phyloP scores from a whole-genome alignment of 2,888 invertebrate species.

The Quadroppia sp. region DNA sequence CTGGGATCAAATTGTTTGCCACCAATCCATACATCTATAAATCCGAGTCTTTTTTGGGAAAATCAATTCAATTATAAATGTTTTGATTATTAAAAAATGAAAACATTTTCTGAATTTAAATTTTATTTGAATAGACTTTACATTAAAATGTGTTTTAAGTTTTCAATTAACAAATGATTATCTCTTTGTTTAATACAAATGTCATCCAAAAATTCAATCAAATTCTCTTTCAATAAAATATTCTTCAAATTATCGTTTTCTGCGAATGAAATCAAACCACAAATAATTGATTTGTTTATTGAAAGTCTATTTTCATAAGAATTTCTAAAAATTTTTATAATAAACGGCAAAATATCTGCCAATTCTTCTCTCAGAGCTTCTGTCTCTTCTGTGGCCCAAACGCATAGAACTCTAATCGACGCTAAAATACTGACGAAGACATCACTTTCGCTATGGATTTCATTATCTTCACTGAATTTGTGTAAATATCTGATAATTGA shows the following conservation, averaged over 20 bases:
- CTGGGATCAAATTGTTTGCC: no score
- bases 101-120: no score
- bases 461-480: not conserved
- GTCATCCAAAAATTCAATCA: not conserved
- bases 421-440: slow-evolving; percentile 28
- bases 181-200: not conserved
- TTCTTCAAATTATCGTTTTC: slow-evolving; percentile 14
- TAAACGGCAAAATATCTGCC: slow-evolving; percentile 34
- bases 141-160: not conserved
- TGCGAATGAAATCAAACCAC: slow-evolving; percentile 10
- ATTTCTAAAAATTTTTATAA: slow-evolving; percentile 23
- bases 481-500: slow-evolving; percentile 25
- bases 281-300: slow-evolving; percentile 12
- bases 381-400: slow-evolving; percentile 39
- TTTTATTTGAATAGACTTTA: no score
- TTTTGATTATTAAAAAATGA: no score
- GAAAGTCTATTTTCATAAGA: not conserved
- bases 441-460: not conserved
- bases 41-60: no score
- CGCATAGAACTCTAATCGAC: slow-evolving; percentile 37
- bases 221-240: slow-evolving; percentile 4
- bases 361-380: slow-evolving; percentile 40
- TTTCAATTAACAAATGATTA: not conserved
- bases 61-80: no score
- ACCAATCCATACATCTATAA: no score